Evolutionary conservation across 2,888 invertebrate genomes (phyloP), one percentile per base, ranked within the genome.

Genomic region (Campaea margaritaria): DNA sequence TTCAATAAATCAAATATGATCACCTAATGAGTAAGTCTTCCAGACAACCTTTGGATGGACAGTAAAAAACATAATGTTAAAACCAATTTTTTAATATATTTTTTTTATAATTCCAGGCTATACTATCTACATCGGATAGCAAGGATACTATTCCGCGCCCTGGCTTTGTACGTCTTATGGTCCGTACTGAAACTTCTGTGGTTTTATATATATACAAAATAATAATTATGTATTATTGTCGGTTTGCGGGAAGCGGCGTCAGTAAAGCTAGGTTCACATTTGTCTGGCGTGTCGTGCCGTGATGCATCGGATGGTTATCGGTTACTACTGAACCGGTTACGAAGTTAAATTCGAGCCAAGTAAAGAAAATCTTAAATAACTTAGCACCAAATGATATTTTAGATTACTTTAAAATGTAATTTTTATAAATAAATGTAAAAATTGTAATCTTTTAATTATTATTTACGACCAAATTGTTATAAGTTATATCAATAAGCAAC

Each of bases 61-160:
- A n/a, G n/a, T n/a, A n/a, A n/a, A n/a, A n/a, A n/a, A n/a, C n/a
- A n/a, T n/a, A n/a, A n/a, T 2, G 7, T 41, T 12, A 10, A n/a
- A 31, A 31, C 8, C 45, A 16, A 39, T 1, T 39, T 39, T 42
- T 21, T 12, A 10, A 4, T 45, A 13, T 42, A 3, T 13, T 38
- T 3, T n/a, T n/a, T n/a, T n/a, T n/a, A n/a, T n/a, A n/a, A n/a
- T 39, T 39, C 8, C 88, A 94, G 94, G 70, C 86, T 94, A 54
- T 93, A 91, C 82, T 92, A 90, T 85, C 80, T 93, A 0, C 93
- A 94, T 69, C 89, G 93, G 83, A 75, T 88, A 79, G 77, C 91
- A 46, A 85, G 85, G 70, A 65, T 82, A 1, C 48, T 92, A 68
- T 85, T 91, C 81, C 70, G 74, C 45, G 57, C 77, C 36, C 74